Base-by-base conservation (phyloP, 1,140 invertebrate genomes). In the Solenopsis invicta region DNA sequence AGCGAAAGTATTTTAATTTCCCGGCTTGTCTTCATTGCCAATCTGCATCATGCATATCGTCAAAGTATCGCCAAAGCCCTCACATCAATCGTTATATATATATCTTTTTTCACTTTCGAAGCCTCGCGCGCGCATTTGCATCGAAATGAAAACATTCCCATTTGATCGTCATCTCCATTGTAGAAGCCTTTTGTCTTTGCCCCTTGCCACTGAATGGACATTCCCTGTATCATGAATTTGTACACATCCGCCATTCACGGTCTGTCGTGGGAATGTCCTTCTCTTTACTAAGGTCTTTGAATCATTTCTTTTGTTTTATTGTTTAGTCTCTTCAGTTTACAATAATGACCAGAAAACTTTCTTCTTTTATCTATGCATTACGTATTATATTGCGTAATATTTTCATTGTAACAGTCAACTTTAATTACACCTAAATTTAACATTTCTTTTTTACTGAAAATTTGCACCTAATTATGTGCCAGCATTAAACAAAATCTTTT, bases 101-200 rank as follows among this genome's bases (percentile, higher is more conserved):
- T 75, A 75, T 86, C 59, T 72, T 80, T 62, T 64, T 61, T 67
- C n/a, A n/a, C 67, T 80, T 54, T 37, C 45, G 77, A 50, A 74
- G 37, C 77, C 37, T 89, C 56, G 59, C 62, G 50, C 76, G 16
- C 50, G 41, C 78, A 92, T 94, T 94, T 92, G 91, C 92, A 94
- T 94, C 87, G 87, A 94, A 93, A 93, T 93, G 90, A 94, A 94
- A 93, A 94, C 93, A 93, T 91, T 91, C 82, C 64, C 74, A 69
- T 85, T 89, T 86, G 89, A 66, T 86, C 74, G 52, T 72, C 81
- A 92, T 93, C 89, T 93, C 90, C 90, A 93, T 92, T 90, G 90
- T 89, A 85, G 91, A 87, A 88, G 74, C 77, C 88, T 88, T 89
- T 88, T 66, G 75, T 89, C 87, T 91, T 89, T 86, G 86, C 29